phyloP scores from a whole-genome alignment of 2,113 vertebrate species.

The Eudyptes chrysolophus region DNA sequence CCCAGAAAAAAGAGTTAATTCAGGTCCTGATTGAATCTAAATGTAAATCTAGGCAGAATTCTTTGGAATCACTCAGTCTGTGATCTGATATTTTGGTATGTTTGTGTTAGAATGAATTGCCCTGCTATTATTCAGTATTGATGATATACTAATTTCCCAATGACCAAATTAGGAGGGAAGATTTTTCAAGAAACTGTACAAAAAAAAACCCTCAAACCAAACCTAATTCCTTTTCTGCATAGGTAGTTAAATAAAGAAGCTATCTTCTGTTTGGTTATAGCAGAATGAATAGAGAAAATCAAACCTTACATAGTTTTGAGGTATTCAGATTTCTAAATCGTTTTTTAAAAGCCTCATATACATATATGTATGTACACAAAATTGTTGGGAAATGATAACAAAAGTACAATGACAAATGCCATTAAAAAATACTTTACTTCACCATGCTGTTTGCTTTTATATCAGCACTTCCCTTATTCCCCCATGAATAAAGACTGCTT shows the following conservation, averaged over 20 bases:
- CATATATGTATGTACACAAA: not conserved
- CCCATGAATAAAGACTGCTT: not conserved
- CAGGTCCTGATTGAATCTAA: not conserved
- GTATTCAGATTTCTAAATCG: not conserved
- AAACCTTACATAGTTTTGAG: not conserved
- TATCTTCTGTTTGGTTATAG: not conserved
- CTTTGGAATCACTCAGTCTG: not conserved
- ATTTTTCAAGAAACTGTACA: not conserved
- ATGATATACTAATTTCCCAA: not conserved
- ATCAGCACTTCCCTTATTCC: not conserved
- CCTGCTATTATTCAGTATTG: not conserved
- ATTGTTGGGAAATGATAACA: not conserved
- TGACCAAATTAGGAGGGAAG: not conserved
- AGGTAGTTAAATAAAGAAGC: not conserved
- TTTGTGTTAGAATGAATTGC: not conserved
- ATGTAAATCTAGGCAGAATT: not conserved
- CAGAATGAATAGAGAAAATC: not conserved
- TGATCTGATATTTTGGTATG: not conserved
- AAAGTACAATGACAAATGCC: not conserved
- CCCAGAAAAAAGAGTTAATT: not conserved
- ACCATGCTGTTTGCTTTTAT: not conserved
- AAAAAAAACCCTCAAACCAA: not conserved
- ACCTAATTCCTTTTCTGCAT: not conserved
- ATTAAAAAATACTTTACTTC: not conserved
- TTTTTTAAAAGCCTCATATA: not conserved